Percentiles rank a stretch among this genome's conserved stretches.
Conservation (phyloP, 23 tunicate species). For the Styela clava region DNA sequence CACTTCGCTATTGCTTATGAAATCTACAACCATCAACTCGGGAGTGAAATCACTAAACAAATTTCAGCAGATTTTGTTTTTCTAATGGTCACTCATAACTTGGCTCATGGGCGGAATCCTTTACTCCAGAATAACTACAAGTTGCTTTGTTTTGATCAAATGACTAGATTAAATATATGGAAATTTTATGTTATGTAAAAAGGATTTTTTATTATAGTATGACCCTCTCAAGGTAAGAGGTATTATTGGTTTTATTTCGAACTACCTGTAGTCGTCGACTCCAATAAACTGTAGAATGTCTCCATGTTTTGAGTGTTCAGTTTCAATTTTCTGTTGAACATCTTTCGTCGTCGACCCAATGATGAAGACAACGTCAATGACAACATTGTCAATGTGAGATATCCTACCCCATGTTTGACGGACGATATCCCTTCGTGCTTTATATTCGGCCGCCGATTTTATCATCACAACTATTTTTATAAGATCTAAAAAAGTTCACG, state of each 20-base stretch:
- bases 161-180: too few species aligned
- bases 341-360: not conserved
- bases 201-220: too few species aligned
- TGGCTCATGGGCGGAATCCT: too few species aligned
- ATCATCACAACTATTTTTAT: conserved; percentile 10
- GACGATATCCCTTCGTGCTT: conserved; percentile 1
- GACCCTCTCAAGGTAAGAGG: too few species aligned
- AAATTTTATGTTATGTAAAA: too few species aligned
- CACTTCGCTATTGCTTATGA: too few species aligned
- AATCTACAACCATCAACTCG: too few species aligned
- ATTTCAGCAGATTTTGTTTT: too few species aligned
- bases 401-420: conserved; percentile 12
- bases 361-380: conserved; percentile 5
- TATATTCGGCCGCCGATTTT: conserved; percentile 15
- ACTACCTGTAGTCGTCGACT: conserved; percentile 21
- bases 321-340: not conserved
- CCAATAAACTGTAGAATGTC: conserved; percentile 21
- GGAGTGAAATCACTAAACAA: too few species aligned
- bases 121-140: not conserved
- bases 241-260: not conserved
- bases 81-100: too few species aligned
- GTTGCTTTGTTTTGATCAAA: too few species aligned
- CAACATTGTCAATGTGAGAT: conserved; percentile 9
- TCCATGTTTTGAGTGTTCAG: not conserved
- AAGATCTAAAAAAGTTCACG: not conserved